These are phyloP conservation scores for Pantherophis alleghaniensis DNA, from an alignment of 2,797 vertebrate species.

Conservation along the genomic window DNA sequence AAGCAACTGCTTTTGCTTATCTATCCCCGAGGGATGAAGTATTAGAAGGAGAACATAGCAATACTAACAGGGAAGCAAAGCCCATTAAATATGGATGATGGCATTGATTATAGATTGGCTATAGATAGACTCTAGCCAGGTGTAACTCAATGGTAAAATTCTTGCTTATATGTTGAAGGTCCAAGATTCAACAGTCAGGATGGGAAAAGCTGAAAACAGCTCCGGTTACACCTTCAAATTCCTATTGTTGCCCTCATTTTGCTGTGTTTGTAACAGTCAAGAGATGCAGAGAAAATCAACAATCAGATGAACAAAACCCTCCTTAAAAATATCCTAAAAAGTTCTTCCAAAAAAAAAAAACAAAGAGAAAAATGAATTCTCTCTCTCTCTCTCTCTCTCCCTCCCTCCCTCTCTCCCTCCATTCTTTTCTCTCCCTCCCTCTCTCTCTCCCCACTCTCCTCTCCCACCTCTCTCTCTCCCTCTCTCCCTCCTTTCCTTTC, in stretches of 20 bases:
- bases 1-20: too few relatives aligned
- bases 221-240: neutral
- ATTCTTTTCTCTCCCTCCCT: too few relatives aligned
- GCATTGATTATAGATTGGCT: neutral
- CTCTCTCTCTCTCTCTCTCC: fast-evolving
- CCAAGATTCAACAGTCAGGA: neutral
- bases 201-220: neutral
- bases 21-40: too few relatives aligned
- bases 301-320: neutral
- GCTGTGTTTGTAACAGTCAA: slow-evolving; percentile 23
- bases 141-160: neutral
- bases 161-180: neutral
- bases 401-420: neutral
- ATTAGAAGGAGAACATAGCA: too few relatives aligned
- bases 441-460: too few relatives aligned
- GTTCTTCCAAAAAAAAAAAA: neutral
- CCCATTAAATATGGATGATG: neutral
- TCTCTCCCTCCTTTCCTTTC: too few relatives aligned
- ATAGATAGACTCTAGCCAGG: neutral
- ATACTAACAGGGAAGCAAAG: too few relatives aligned
- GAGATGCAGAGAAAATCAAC: neutral
- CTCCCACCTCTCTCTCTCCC: too few relatives aligned
- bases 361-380: neutral
- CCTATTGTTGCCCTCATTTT: neutral
- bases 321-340: neutral